Percentiles rank a stretch among this genome's conserved stretches.
Conservation (phyloP, 2,113 vertebrate genomes). For the Hylia prasina region DNA sequence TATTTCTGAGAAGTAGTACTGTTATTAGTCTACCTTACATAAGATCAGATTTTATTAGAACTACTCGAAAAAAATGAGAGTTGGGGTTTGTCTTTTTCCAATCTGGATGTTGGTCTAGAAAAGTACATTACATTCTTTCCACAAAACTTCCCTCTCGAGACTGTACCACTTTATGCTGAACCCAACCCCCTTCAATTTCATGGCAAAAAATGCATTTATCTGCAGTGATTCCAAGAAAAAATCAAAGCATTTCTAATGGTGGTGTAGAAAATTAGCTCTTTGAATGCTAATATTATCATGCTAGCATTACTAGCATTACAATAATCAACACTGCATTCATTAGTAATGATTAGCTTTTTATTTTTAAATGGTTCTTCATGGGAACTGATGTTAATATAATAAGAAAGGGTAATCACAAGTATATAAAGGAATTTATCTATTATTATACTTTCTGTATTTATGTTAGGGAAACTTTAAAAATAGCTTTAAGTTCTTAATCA, state of each 20-base stretch:
- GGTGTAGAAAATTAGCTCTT: background rate
- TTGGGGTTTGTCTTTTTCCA: background rate
- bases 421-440: background rate
- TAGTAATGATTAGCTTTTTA: slow-evolving; percentile 29
- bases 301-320: background rate
- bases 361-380: slow-evolving; percentile 21
- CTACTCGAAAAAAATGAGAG: background rate
- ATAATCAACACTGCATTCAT: slow-evolving; percentile 40
- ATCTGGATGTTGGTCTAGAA: background rate
- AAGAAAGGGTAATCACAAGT: background rate
- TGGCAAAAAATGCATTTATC: background rate
- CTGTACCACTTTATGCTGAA: background rate
- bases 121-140: background rate
- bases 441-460: background rate
- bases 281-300: background rate
- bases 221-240: background rate
- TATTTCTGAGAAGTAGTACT: background rate
- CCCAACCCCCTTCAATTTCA: background rate
- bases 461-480: background rate
- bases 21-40: background rate
- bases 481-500: background rate
- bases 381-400: background rate
- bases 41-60: background rate
- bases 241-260: background rate
- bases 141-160: background rate